A percentile compares a stretch with the other conserved stretches of the same genome.
phyloP scores from a whole-genome alignment of 2,888 invertebrate species.

The Taphrorychus bicolor region DNA sequence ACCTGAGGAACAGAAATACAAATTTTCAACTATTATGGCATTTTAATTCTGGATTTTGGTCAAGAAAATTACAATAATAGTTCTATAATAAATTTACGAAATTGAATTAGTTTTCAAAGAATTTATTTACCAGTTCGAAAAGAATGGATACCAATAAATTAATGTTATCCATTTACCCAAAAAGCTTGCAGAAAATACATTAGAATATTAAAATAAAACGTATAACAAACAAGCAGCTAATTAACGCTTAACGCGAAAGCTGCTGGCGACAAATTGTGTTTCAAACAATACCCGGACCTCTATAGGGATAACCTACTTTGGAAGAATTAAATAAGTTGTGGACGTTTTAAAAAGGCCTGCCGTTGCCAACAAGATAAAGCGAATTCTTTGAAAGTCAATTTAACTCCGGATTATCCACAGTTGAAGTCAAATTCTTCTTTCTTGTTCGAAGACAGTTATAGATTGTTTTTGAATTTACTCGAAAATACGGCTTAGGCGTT shows the following conservation, averaged over 20 bases:
- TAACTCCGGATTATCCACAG: conserved; percentile 8
- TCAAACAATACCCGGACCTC: background rate
- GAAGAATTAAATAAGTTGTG: conserved; percentile 4
- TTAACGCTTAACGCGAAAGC: conserved; percentile 1
- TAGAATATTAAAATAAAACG: background rate
- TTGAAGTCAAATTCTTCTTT: background rate
- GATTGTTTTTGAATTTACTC: conserved; percentile 1
- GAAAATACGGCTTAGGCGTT: too few species aligned
- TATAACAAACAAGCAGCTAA: background rate
- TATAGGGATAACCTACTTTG: conserved; percentile 1
- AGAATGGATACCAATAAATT: background rate
- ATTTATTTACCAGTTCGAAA: too few species aligned
- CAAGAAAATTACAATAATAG: too few species aligned
- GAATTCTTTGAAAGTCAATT: conserved; percentile 15
- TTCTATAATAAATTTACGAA: too few species aligned
- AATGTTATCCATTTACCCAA: background rate
- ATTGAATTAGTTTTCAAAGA: too few species aligned
- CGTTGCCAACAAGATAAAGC: conserved; percentile 6
- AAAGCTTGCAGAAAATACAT: background rate
- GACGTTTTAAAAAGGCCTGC: background rate
- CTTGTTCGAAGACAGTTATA: background rate
- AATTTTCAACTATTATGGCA: too few species aligned
- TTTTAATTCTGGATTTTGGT: too few species aligned
- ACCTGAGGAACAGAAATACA: too few species aligned
- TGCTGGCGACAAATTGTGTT: conserved; percentile 1